Conservation (phyloP, 2,888 invertebrate genomes). For the Antheraea assamensis region DNA sequence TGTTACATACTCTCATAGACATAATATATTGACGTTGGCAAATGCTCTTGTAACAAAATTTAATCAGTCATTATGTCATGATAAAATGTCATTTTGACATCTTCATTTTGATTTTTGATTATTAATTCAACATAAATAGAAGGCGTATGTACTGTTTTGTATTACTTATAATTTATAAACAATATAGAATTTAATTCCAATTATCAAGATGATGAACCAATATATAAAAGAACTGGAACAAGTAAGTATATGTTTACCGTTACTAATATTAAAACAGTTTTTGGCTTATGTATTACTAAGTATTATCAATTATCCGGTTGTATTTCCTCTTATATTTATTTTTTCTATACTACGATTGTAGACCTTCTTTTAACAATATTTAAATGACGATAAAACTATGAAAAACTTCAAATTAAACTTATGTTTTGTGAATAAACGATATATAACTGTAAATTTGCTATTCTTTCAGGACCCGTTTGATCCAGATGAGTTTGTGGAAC, state of each 20-base stretch:
- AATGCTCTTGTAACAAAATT: neutral
- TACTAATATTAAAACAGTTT: neutral
- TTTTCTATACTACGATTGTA: neutral
- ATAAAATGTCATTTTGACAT: neutral
- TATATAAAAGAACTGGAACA: constrained; percentile 94
- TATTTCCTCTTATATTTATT: neutral
- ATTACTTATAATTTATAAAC: neutral
- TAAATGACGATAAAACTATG: neutral
- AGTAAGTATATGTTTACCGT: constrained; percentile 67
- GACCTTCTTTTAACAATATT: neutral
- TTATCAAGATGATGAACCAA: constrained; percentile 91
- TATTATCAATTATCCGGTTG: neutral
- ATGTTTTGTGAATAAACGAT: neutral
- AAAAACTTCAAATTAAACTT: neutral
- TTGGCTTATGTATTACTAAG: constrained; percentile 5
- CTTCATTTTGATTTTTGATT: neutral
- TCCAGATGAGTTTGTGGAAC: constrained; percentile 98
- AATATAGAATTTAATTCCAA: neutral
- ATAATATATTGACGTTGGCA: neutral
- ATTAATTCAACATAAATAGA: neutral
- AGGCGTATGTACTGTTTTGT: neutral
- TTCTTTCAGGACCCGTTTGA: constrained; percentile 94
- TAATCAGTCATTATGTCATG: neutral
- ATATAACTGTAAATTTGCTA: neutral
- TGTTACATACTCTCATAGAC: neutral